Evolutionary conservation across 2,113 vertebrate genomes (phyloP).

Genomic region (Romanogobio albipinnatus): DNA sequence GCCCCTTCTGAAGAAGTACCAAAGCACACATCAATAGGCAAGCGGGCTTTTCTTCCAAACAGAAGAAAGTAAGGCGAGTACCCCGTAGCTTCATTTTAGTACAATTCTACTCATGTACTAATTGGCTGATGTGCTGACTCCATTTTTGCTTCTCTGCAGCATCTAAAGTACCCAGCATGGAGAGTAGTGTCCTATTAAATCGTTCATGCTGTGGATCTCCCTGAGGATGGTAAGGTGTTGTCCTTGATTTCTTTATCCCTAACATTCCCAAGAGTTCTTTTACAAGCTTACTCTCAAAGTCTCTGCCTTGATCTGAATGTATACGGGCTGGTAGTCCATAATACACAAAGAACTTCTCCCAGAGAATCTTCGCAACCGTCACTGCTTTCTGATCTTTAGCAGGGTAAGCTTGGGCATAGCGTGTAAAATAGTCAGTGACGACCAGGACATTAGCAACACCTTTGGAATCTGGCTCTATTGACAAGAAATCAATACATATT

Average conservation of each 20-base stretch:
- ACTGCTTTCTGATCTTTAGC: neutral
- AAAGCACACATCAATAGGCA: neutral
- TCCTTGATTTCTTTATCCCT: neutral
- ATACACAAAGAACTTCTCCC: neutral
- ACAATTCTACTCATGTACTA: neutral
- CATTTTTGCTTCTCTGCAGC: neutral
- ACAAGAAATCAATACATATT: neutral
- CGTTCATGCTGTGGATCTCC: neutral
- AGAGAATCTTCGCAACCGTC: neutral
- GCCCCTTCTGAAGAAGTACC: neutral
- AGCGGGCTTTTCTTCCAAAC: neutral
- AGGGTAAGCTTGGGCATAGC: neutral
- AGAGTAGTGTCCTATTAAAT: neutral
- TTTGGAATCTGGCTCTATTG: neutral
- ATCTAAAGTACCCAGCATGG: neutral
- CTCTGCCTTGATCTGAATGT: neutral
- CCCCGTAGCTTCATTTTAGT: neutral
- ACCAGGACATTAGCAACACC: neutral
- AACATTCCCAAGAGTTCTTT: neutral
- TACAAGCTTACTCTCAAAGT: neutral
- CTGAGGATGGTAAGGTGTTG: neutral
- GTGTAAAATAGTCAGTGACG: neutral
- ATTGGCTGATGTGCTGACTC: neutral
- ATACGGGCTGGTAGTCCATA: neutral
- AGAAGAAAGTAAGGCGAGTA: constrained; percentile 2